A percentile compares a stretch with the other conserved stretches of the same genome.
phyloP scores from a whole-genome alignment of 2,113 vertebrate species.

The Numida meleagris region DNA sequence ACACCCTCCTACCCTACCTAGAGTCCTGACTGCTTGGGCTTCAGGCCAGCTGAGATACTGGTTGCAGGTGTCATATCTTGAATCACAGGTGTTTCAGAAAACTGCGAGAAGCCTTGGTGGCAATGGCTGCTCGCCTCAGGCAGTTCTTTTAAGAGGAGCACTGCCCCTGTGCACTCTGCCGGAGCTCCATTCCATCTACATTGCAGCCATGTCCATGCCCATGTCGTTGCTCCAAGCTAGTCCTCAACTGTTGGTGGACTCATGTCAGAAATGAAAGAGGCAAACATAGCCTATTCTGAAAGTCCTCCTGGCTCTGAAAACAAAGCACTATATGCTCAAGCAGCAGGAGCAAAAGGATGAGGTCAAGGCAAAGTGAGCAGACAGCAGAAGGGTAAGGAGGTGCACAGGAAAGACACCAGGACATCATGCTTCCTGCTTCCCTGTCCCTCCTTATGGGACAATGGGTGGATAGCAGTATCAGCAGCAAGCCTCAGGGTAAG shows the following conservation, averaged over 20 bases:
- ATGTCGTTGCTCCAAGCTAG: not conserved
- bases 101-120: not conserved
- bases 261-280: not conserved
- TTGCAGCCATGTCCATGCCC: not conserved
- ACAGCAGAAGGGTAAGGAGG: not conserved
- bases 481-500: rapidly evolving
- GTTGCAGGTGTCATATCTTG: not conserved
- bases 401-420: not conserved
- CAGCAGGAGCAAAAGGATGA: not conserved
- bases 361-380: not conserved
- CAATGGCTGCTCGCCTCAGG: not conserved
- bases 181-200: not conserved
- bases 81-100: not conserved
- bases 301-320: not conserved
- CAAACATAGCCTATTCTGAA: rapidly evolving
- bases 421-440: not conserved
- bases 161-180: not conserved
- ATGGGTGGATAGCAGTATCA: not conserved
- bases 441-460: not conserved
- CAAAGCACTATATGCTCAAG: not conserved
- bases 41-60: rapidly evolving
- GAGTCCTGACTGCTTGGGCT: not conserved
- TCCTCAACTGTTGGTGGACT: not conserved
- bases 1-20: not conserved
- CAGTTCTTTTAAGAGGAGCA: not conserved